Base-by-base conservation (phyloP, 1,140 invertebrate genomes). In the Rhysida immarginata region DNA sequence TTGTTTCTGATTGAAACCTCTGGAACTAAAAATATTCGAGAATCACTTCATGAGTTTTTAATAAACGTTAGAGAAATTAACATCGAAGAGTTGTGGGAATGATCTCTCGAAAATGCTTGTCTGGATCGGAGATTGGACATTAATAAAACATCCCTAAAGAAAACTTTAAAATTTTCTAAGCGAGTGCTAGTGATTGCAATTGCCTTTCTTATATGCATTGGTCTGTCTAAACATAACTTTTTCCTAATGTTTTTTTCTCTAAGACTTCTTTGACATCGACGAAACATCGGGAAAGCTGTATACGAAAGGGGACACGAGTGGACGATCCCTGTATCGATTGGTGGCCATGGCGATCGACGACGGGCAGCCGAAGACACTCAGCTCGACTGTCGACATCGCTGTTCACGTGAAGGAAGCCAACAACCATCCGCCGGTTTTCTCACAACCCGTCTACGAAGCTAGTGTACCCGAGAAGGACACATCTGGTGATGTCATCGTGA, bases 351-450 rank as follows among this genome's bases (percentile, higher is more conserved):
- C 71, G 1, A 69, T 72, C 23, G 74, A 75, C 57, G 72, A 73
- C 3, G 65, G 66, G 1, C 57, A 63, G 14, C 61, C 66, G 1
- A 56, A 27, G 26, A 21, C 61, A 55, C 2, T 62, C 54, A 64
- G 60, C 11, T 65, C 67, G 14, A 60, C 61, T 41, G 63, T 68
- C 35, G 60, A 65, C 48, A 66, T 75, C 14, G 63, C 57, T 14
- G 63, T 75, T 16, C 56, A 57, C 29, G 65, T 66, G 3, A 53
- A 60, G 2, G 71, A 73, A 54, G 59, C 70, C 8, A 74, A 75
- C 59, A 73, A 75, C 60, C 69, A 69, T 53, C 61, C 65, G 3
- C 73, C 73, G n/a, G 60, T 70, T 1, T 75, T 75, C 49, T 64
- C 65, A 13, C 52, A 59, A 13, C 61, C 61, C 2, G 55, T 57